phyloP scores from a whole-genome alignment of 1,140 invertebrate species.

The Augochlora pura region DNA sequence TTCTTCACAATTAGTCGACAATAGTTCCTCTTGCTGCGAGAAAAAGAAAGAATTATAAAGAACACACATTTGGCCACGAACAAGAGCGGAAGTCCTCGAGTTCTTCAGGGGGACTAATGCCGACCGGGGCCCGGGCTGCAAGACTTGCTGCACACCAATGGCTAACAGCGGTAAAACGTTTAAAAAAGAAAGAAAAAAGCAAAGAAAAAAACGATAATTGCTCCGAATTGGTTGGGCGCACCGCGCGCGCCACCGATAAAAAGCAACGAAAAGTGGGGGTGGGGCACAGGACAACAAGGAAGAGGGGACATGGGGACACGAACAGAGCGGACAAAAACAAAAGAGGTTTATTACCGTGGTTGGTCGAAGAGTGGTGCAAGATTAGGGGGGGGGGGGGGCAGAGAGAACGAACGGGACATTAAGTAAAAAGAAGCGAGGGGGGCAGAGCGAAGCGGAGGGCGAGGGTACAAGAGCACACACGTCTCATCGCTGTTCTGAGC shows the following conservation, averaged over 20 bases:
- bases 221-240: conserved; percentile 10
- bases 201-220: conserved; percentile 13
- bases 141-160: neutral
- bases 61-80: neutral
- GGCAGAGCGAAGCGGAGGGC: too few species aligned
- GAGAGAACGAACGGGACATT: conserved; percentile 19
- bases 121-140: neutral
- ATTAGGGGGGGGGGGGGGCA: neutral
- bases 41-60: too few species aligned
- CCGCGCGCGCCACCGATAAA: neutral
- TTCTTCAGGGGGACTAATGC: neutral
- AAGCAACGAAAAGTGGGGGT: conserved; percentile 37
- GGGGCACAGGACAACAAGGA: neutral
- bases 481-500: conserved; percentile 39
- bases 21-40: too few species aligned
- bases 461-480: conserved; percentile 32
- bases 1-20: too few species aligned
- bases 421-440: conserved; percentile 24
- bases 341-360: conserved; percentile 66
- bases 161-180: neutral
- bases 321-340: conserved; percentile 63
- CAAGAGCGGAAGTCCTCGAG: neutral
- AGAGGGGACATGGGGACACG: conserved; percentile 4
- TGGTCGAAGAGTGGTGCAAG: conserved; percentile 11
- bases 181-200: neutral